Base-by-base conservation (phyloP, 2,888 invertebrate genomes). In the Eupithecia subfuscata region DNA sequence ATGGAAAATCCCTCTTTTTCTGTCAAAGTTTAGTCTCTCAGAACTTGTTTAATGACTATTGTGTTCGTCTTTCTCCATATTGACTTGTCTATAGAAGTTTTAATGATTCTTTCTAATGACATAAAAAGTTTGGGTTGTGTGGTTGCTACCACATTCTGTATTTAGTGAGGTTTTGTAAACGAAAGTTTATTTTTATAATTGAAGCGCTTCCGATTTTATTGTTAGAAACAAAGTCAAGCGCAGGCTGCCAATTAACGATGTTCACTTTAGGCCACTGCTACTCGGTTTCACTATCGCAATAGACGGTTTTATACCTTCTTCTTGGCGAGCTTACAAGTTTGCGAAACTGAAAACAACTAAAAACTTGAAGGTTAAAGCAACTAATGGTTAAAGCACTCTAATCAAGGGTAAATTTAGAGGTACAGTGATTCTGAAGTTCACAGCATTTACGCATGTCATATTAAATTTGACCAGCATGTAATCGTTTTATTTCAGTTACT, bases 271-370 rank as follows among this genome's bases (percentile, higher is more conserved):
- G 18, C 7, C 7, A 63, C 18, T 63, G 18, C n/a, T 43, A 18
- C 60, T 72, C 30, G 14, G 69, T 65, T 75, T 73, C 37, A 73
- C 73, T 63, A 73, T 73, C 65, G 65, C 40, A 73, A n/a, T 71
- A 78, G 71, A 75, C 52, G 74, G 73, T 77, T 74, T 78, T 75
- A 70, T 76, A 67, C 12, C 67, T 65, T 71, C 68, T 64, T 71
- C 63, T 79, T 81, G 74, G 74, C 76, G 56, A 69, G 56, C 65
- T 78, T 64, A 78, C 76, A 81, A 82, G 81, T 80, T 56, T 71
- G 73, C 48, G 75, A 81, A 82, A 77, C 80, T 78, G 74, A 70
- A 75, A 73, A 77, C 76, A 78, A 60, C 6, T 0, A 12, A 25
- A 60, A 60, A 60, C 12, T 25, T 11, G 7, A 56, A 11, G 56